Evolutionary conservation across 2,113 vertebrate species (phyloP), one percentile per base, ranked within the genome.

Genomic region (Channa maculata): DNA sequence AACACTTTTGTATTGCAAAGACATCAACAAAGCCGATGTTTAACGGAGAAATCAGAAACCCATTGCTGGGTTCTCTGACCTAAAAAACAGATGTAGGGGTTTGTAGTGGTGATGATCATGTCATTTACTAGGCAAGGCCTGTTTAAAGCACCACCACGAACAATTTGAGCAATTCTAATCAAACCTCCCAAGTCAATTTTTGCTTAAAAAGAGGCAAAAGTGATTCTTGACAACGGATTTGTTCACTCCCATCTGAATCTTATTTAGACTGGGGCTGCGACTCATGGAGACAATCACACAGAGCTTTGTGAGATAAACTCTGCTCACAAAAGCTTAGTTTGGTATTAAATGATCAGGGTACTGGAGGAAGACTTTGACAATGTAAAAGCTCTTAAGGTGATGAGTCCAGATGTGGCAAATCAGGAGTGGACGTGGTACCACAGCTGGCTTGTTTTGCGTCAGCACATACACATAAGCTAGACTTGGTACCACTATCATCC

Each of bases 211-310:
- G 39, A 68, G 59, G 75, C 69, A 89, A 85, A 57, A 78, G 63
- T 43, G 46, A 64, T 49, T 84, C 63, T 71, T 75, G 77, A 85
- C 79, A 72, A 74, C 33, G 46, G 65, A 60, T 84, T 55, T 6
- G n/a, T 57, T 0, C 36, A 55, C 55, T 15, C 38, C 75, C 88
- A 90, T 88, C 84, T 91, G 90, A 88, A n/a, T 79, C 62, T 84
- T 46, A 88, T 89, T 88, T 81, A 9, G 70, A 41, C 36, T 12
- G 9, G 55, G 63, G 62, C 44, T 63, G 51, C 7, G 43, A 65
- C 80, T 83, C 80, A 66, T 78, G 83, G 77, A 82, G 71, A 84
- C 88, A 89, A 91, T 91, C 90, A 91, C 55, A 60, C 66, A 69
- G 66, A 77, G 88, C 80, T 87, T 80, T 79, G 75, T 6, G 82